Evolutionary conservation across 2,113 vertebrate species (phyloP).

Genomic region (Paratilapia polleni): DNA sequence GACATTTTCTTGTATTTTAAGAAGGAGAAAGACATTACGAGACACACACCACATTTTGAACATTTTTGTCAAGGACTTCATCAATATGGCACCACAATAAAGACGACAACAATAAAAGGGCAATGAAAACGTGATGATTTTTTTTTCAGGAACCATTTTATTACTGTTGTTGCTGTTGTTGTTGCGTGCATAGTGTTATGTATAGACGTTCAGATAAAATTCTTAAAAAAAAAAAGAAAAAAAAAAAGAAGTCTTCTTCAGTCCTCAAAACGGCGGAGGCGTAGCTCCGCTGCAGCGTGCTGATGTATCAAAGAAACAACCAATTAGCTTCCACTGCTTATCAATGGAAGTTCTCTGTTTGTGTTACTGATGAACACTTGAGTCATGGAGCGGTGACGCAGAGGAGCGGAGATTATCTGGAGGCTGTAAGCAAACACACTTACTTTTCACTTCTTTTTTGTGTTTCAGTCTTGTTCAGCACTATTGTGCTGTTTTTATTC

Average conservation of each 20-base stretch:
- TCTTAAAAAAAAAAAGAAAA: too few species aligned
- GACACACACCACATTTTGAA: not conserved
- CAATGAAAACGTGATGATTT: too few species aligned
- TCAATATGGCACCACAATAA: too few species aligned
- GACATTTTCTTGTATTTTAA: too few species aligned
- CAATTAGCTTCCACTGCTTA: constrained; percentile 3
- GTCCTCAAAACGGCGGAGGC: not conserved
- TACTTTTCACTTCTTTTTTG: not conserved
- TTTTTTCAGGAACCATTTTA: not conserved
- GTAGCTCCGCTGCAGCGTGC: not conserved
- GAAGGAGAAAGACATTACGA: rapidly evolving
- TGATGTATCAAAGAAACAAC: not conserved
- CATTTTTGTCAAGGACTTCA: not conserved
- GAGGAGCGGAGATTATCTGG: not conserved
- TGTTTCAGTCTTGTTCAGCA: not conserved
- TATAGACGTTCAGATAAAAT: too few species aligned
- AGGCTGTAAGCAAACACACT: constrained; percentile 32
- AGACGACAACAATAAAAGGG: not conserved
- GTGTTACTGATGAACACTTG: not conserved
- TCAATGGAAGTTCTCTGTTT: not conserved
- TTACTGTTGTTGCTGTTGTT: not conserved
- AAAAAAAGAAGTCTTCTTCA: not conserved
- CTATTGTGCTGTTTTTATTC: not conserved
- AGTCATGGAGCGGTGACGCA: not conserved
- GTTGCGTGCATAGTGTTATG: not conserved